These are phyloP conservation scores for Gadopsis bispinosus DNA, from an alignment of 2,797 vertebrate genomes.

Conservation along the genomic window DNA sequence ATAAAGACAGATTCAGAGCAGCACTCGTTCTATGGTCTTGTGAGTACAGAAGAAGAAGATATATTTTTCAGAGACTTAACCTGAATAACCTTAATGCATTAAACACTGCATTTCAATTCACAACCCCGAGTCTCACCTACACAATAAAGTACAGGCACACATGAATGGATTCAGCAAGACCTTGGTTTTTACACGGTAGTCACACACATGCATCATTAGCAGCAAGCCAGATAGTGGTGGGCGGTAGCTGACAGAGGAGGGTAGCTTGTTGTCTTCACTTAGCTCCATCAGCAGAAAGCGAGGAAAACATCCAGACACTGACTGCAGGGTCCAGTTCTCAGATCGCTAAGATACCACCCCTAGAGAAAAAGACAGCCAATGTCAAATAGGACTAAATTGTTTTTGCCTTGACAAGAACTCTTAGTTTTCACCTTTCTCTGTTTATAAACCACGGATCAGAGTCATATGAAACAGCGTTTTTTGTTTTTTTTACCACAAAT, in stretches of 20 bases:
- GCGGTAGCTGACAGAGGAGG: conserved; percentile 58
- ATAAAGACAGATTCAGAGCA: background rate
- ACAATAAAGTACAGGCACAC: conserved; percentile 21
- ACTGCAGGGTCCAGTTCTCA: conserved; percentile 57
- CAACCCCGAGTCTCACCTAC: conserved; percentile 3
- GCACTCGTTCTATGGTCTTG: background rate
- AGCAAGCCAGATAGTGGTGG: conserved; percentile 48
- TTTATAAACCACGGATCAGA: conserved; percentile 6
- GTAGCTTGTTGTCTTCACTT: conserved; percentile 74
- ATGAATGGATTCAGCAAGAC: conserved; percentile 32
- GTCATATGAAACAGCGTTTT: background rate
- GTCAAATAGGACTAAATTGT: conserved; percentile 60
- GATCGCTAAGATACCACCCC: conserved; percentile 53
- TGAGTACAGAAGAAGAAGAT: background rate
- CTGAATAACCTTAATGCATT: conserved; percentile 11
- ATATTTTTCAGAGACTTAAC: background rate
- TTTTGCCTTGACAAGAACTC: conserved; percentile 37
- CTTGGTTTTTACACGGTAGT: conserved; percentile 39
- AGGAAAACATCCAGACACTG: conserved; percentile 50
- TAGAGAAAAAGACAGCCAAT: conserved; percentile 50
- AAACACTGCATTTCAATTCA: background rate
- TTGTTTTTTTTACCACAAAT: background rate
- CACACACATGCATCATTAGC: conserved; percentile 65
- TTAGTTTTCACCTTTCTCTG: conserved; percentile 13
- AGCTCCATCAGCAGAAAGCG: conserved; percentile 62